These are phyloP conservation scores for Sorex maritimensis DNA, from an alignment of 2,797 vertebrate genomes.

Conservation along the genomic window DNA sequence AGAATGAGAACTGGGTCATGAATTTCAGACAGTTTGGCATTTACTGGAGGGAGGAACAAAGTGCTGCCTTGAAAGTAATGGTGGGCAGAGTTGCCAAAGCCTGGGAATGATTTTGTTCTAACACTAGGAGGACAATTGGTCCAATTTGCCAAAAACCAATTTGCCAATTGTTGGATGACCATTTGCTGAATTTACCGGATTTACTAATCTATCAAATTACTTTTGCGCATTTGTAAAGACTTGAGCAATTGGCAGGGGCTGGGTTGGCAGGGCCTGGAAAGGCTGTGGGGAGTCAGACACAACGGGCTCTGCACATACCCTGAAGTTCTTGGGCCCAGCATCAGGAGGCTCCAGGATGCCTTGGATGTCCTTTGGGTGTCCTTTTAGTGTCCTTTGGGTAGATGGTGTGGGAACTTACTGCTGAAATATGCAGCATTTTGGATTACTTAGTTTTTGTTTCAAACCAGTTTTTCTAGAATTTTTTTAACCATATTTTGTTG, in stretches of 20 bases:
- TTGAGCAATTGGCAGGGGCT: slow-evolving; percentile 56
- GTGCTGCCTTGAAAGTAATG: not conserved
- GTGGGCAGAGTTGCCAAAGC: slow-evolving; percentile 20
- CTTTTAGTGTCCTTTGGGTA: no score
- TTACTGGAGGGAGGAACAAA: slow-evolving; percentile 2
- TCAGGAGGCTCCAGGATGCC: not conserved
- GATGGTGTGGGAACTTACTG: not conserved
- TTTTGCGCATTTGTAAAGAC: slow-evolving; percentile 65
- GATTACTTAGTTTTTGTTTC: not conserved
- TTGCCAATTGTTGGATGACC: slow-evolving; percentile 63
- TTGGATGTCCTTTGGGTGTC: no score
- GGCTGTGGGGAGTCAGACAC: not conserved
- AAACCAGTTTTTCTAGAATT: not conserved
- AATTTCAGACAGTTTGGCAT: not conserved
- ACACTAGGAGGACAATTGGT: not conserved
- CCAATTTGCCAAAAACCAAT: slow-evolving; percentile 56
- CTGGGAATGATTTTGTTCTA: slow-evolving; percentile 44
- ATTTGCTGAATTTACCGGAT: slow-evolving; percentile 63
- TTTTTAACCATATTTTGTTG: no score
- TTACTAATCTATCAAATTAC: slow-evolving; percentile 67
- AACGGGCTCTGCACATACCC: not conserved
- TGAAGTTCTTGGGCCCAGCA: no score
- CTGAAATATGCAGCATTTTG: not conserved
- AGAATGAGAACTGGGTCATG: not conserved
- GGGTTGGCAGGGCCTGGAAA: slow-evolving; percentile 56